Base-by-base conservation (phyloP, 64 coral and sea anemone species). In the Stichodactyla mertensii region DNA sequence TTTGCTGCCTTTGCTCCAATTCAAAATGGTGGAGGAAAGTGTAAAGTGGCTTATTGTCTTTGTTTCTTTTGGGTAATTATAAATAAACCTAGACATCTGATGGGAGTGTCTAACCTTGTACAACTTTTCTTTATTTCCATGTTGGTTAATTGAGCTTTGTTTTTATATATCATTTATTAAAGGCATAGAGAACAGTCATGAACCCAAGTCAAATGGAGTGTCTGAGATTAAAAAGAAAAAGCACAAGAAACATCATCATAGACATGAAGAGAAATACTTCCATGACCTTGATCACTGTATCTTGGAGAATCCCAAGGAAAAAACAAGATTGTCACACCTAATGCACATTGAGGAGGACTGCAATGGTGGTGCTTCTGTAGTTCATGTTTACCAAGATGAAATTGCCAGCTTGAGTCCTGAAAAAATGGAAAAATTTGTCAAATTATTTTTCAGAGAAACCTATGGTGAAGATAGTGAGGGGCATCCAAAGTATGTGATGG, bases 371-470 rank as follows among this genome's bases (percentile, higher is more conserved):
- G 97, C 97, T 31, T 82, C 88, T 5, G 82, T 95, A 57, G 85
- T 99, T 15, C 97, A 99, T 90, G 90, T 99, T 36, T 92, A 99
- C 61, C 62, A 80, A 7, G 92, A 92, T 90, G 93, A 99, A 82
- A 95, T 99, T 62, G 86, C 88, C 26, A 87, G 86, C 19, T 86
- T 99, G 70, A 88, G 93, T 71, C 70, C 88, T 80, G 97, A 99
- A 77, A 90, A 95, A 79, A 80, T 99, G 90, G 90, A 88, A 31
- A 95, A 99, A 28, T 92, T 99, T 95, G 97, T 99, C 27, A 94
- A 99, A 71, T 74, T 95, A 51, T 99, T 98, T 85, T 94, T 99
- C 57, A 86, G 90, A 69, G 91, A 92, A 74, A 93, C 94, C 77
- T 99, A 94, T 89, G 83, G 86, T 86, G 97, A 99, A 86, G 91